Conservation (phyloP, 2,113 vertebrate genomes). For the Sturnus vulgaris region DNA sequence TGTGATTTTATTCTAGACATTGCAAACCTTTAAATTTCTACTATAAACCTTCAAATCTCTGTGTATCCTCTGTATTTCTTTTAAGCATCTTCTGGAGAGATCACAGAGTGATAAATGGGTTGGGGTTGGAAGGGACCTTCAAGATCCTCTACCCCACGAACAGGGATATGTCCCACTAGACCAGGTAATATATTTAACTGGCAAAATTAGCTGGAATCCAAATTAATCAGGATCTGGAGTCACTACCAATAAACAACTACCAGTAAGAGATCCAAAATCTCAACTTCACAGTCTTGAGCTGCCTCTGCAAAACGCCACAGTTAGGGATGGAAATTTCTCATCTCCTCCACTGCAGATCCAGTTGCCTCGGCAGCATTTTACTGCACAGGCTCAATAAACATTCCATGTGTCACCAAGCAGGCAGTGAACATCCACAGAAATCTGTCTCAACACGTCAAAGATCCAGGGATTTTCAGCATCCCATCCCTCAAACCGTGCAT, state of each 20-base stretch:
- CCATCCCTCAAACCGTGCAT: background rate
- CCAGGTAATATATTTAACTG: accelerated
- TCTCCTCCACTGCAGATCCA: background rate
- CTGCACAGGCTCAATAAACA: background rate
- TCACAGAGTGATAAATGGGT: background rate
- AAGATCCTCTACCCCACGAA: background rate
- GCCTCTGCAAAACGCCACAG: background rate
- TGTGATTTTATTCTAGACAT: background rate
- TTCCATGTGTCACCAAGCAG: background rate
- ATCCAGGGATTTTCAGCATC: background rate
- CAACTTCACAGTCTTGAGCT: background rate
- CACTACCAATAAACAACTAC: background rate
- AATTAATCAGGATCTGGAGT: background rate
- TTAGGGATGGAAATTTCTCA: background rate
- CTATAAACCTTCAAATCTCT: background rate
- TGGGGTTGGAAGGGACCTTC: background rate
- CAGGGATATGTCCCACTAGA: background rate
- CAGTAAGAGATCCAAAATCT: background rate
- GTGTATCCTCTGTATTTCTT: background rate
- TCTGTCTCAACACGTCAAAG: background rate
- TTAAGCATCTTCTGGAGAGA: background rate
- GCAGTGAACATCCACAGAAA: background rate
- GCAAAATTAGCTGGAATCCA: background rate
- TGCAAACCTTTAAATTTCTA: background rate
- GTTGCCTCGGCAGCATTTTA: background rate